Evolutionary conservation across 2,888 invertebrate species (phyloP), one percentile per base, ranked within the genome.

Genomic region (Orthosia cruda): DNA sequence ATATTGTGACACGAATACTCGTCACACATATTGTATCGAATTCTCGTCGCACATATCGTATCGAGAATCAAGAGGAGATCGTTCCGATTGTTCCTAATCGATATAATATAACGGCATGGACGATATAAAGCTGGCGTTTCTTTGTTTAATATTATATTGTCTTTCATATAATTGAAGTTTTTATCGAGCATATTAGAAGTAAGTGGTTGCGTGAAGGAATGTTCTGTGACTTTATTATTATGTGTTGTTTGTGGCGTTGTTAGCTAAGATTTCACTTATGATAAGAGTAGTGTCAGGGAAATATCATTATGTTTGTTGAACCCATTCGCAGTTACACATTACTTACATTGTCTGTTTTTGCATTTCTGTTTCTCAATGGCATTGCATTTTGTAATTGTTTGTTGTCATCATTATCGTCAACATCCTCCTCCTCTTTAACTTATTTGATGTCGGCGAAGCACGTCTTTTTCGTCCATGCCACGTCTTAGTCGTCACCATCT

Each of bases 21-120:
- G 77, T 77, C 77, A 79, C 82, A 85, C 76, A 86, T 82, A 83
- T 81, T 77, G 77, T 81, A 83, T 81, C 80, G 77, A 78, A 26
- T 32, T 7, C 49, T 61, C 71, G 80, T 73, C 80, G 77, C 83
- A 85, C 76, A 86, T 82, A 83, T 81, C 77, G 77, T 81, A 83
- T 81, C 79, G 77, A 78, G 77, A 76, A 86, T 84, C 79, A 83
- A 87, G 82, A 80, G 57, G 73, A 82, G 85, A 89, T 85, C 87
- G 89, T 87, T 90, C 69, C 82, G 64, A 74, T 81, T 47, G 85
- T 78, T 88, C 90, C 83, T 87, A 89, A 90, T 91, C 88, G 90
- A 88, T 86, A 55, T 89, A 90, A 88, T 86, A 55, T 89, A 90
- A 88, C 90, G 88, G 90, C 63, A 52, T 75, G 70, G 66, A 76